Evolutionary conservation across 2,113 vertebrate species (phyloP).

Genomic region (Chauna torquata): DNA sequence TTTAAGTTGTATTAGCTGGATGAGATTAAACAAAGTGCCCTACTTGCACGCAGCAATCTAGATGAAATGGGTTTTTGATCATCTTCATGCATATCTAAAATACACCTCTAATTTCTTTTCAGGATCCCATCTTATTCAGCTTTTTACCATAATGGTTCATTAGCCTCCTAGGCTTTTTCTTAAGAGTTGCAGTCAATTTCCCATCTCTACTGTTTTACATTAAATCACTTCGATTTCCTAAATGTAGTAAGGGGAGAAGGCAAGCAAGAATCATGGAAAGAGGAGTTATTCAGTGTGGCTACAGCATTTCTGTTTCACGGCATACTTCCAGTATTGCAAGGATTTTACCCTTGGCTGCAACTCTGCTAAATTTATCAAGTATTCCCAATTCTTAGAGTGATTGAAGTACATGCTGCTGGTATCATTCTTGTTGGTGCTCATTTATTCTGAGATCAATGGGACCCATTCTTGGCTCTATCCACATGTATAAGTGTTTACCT

Average conservation of each 20-base stretch:
- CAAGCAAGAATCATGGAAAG: background rate
- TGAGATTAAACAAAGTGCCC: constrained; percentile 54
- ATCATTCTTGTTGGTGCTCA: background rate
- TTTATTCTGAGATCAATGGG: constrained; percentile 23
- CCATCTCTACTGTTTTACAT: constrained; percentile 38
- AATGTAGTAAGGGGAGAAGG: background rate
- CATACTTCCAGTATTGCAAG: background rate
- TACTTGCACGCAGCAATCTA: constrained; percentile 42
- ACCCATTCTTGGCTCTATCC: background rate
- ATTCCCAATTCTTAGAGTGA: background rate
- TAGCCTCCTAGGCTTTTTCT: constrained; percentile 42
- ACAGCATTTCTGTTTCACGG: constrained; percentile 12
- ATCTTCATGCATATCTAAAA: constrained; percentile 37
- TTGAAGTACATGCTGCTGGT: background rate
- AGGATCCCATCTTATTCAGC: constrained; percentile 39
- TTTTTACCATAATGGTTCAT: constrained; percentile 58
- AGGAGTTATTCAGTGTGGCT: background rate
- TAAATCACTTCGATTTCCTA: constrained; percentile 35
- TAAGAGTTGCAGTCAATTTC: constrained; percentile 23
- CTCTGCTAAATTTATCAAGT: background rate
- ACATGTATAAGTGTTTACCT: background rate
- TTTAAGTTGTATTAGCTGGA: constrained; percentile 43
- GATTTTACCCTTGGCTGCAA: background rate
- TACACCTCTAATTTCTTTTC: constrained; percentile 40
- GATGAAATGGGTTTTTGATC: constrained; percentile 26